These are phyloP conservation scores for Dryocosmus kuriphilus DNA, from an alignment of 2,888 invertebrate species.

Conservation along the genomic window DNA sequence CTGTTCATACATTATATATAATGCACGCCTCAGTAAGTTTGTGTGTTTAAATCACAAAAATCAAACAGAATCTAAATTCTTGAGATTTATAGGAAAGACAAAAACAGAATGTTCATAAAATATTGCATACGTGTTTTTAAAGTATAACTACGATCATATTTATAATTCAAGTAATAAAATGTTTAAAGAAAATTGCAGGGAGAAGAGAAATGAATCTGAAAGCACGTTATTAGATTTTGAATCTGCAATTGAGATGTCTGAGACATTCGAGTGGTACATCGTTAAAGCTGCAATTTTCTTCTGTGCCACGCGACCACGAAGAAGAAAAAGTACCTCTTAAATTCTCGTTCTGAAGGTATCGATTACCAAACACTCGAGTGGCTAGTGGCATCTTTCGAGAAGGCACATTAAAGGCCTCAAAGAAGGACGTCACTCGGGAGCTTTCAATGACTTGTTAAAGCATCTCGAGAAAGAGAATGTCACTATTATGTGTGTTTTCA, in stretches of 20 bases:
- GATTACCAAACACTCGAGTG: slow-evolving; percentile 64
- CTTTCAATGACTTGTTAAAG: slow-evolving; percentile 15
- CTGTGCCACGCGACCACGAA: slow-evolving; percentile 51
- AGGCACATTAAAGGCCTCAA: slow-evolving; percentile 35
- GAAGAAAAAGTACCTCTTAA: slow-evolving; percentile 52
- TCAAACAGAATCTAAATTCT: neutral
- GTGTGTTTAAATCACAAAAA: slow-evolving; percentile 22
- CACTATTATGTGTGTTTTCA: slow-evolving; percentile 20
- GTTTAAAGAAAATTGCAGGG: neutral
- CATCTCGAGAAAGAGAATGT: neutral
- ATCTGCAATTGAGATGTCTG: slow-evolving; percentile 24
- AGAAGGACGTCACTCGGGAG: neutral
- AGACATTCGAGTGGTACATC: slow-evolving; percentile 10
- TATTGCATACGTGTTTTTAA: no score
- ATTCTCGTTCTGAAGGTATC: slow-evolving; percentile 59
- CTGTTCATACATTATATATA: slow-evolving; percentile 29
- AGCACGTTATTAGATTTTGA: slow-evolving; percentile 32
- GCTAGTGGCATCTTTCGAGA: slow-evolving; percentile 58
- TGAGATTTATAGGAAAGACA: neutral
- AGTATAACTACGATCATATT: neutral
- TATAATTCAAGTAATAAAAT: neutral
- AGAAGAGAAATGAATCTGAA: neutral
- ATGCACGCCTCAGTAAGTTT: slow-evolving; percentile 22
- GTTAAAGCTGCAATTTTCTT: slow-evolving; percentile 47
- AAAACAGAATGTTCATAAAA: neutral